phyloP scores from a whole-genome alignment of 2,888 invertebrate species.

The Ectemnius continuus region DNA sequence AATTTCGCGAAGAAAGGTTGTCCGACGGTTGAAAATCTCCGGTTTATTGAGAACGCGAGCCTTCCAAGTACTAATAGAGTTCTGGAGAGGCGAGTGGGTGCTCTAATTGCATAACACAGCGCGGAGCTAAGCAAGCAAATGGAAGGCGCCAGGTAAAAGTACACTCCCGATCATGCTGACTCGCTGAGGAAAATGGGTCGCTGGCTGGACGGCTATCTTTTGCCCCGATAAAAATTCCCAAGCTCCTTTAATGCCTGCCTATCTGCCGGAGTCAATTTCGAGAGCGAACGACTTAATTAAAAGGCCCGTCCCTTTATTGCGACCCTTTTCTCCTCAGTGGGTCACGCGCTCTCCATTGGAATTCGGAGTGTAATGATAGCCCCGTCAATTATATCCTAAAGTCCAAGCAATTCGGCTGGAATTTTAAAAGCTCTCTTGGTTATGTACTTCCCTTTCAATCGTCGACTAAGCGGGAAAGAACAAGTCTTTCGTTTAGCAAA shows the following conservation, averaged over 20 bases:
- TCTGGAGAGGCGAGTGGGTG: slow-evolving; percentile 35
- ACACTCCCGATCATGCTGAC: slow-evolving; percentile 25
- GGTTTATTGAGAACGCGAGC: no score
- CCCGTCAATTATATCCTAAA: no score
- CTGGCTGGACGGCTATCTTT: background rate
- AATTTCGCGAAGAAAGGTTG: slow-evolving; percentile 42
- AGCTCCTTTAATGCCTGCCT: background rate
- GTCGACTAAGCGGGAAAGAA: no score
- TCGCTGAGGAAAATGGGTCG: slow-evolving; percentile 3
- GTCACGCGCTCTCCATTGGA: no score
- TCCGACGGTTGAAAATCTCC: slow-evolving; percentile 54
- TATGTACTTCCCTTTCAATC: no score
- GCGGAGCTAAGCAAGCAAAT: slow-evolving; percentile 26
- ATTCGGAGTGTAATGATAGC: no score
- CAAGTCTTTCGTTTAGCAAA: no score
- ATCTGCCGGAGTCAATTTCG: slow-evolving; percentile 3
- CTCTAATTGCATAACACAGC: slow-evolving; percentile 70
- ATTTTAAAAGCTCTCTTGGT: no score
- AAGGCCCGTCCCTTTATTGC: background rate
- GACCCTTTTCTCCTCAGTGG: no score
- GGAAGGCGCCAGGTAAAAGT: slow-evolving; percentile 31
- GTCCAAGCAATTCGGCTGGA: no score
- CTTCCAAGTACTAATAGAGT: no score
- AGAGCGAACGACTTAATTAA: slow-evolving; percentile 1
- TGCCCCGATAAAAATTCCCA: background rate